Evolutionary conservation across 2,113 vertebrate genomes (phyloP), one percentile per base, ranked within the genome.

Genomic region (Mastomys coucha): DNA sequence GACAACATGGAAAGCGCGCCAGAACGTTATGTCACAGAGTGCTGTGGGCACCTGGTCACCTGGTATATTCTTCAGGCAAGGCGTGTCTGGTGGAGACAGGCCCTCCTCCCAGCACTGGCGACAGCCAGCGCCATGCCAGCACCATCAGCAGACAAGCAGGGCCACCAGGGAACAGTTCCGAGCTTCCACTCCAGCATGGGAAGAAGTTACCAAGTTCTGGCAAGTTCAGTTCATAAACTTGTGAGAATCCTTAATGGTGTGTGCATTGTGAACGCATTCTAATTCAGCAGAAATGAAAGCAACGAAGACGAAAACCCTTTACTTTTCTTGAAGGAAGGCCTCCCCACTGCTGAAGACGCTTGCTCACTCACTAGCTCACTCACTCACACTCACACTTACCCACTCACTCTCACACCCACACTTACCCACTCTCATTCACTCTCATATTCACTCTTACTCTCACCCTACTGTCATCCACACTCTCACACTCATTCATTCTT

Each of bases 51-150:
- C 51, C 45, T 28, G 14, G 26, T 16, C 3, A 7, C 0, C 13
- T 5, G 17, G 13, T 1, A 4, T 2, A 4, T n/a, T 51, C 9
- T 28, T 16, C 13, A 86, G 33, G 14, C 10, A 63, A 49, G 1
- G 60, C 20, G 22, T 13, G 87, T 88, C 69, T 88, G 33, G 49
- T 4, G 13, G 58, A 53, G 36, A 26, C 14, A 58, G 45, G 22
- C 33, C 49, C 12, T 88, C 22, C 22, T 88, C 33, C 31, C 45
- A 88, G 65, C 20, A 7, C 20, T 70, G 45, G 65, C 45, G n/a
- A 16, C 16, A 20, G 10, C 3, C 7, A 17, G 33, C 0, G 10
- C 33, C 9, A 8, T 0, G 7, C 6, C 56, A 58, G 63, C 6
- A 31, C 12, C 42, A 33, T 0, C 2, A 7, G 14, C 22, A 0